Evolutionary conservation across 2,888 invertebrate genomes (phyloP).

Genomic region (Smittia sp.): DNA sequence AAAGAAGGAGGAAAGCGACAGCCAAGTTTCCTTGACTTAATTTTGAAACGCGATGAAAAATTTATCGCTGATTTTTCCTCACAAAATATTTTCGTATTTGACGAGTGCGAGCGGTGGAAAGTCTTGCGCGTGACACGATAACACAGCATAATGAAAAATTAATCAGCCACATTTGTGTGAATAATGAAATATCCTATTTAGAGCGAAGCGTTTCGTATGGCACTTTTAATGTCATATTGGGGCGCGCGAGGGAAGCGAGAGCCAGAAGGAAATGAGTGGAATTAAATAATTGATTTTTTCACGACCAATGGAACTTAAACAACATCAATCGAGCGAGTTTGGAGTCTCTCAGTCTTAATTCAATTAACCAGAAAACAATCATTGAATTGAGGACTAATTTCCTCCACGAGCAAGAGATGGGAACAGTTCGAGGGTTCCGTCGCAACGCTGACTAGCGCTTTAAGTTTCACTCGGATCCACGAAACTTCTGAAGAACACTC

Average conservation of each 20-base stretch:
- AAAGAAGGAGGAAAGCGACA: too few species aligned
- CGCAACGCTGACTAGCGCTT: too few species aligned
- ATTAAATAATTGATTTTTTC: constrained; percentile 40
- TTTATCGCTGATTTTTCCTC: constrained; percentile 23
- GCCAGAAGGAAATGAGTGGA: constrained; percentile 14
- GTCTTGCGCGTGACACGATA: constrained; percentile 14
- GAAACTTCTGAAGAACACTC: too few species aligned
- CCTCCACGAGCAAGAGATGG: not conserved
- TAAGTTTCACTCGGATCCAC: too few species aligned
- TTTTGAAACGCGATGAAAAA: not conserved
- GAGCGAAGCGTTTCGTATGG: constrained; percentile 3
- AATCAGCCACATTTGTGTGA: constrained; percentile 29
- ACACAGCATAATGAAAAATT: constrained; percentile 33
- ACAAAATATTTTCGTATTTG: constrained; percentile 20
- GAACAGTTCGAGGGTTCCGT: not conserved
- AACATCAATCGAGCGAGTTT: constrained; percentile 1
- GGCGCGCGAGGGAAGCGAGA: not conserved
- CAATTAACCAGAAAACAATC: constrained; percentile 1
- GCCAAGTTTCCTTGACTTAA: too few species aligned
- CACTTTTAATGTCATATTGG: not conserved
- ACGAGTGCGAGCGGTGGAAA: not conserved
- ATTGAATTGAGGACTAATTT: constrained; percentile 11
- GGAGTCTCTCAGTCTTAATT: not conserved
- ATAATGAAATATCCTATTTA: constrained; percentile 16
- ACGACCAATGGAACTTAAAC: constrained; percentile 24